Conservation (phyloP, 2,113 vertebrate genomes). For the Callionymus lyra region DNA sequence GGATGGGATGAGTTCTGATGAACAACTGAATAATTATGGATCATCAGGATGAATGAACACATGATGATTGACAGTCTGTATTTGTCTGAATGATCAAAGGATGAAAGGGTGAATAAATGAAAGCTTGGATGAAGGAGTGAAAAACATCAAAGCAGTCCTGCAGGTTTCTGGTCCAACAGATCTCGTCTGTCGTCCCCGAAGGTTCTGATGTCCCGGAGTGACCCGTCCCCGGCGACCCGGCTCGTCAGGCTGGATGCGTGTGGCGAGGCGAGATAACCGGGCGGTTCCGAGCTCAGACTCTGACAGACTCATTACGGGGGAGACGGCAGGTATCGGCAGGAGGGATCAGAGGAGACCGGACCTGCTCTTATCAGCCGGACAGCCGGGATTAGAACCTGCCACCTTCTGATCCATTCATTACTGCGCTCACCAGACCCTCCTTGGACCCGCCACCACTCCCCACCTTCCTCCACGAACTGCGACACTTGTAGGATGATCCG, state of each 20-base stretch:
- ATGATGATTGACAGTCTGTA: too few relatives aligned
- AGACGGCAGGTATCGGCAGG: constrained; percentile 51
- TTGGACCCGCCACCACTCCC: too few relatives aligned
- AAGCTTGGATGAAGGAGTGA: too few relatives aligned
- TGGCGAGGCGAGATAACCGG: constrained; percentile 65
- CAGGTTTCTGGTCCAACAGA: too few relatives aligned
- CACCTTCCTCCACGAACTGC: too few relatives aligned
- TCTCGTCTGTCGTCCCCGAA: constrained; percentile 42
- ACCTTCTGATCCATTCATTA: constrained; percentile 70
- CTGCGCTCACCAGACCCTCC: constrained; percentile 53
- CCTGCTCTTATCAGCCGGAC: constrained; percentile 64
- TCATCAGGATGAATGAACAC: too few relatives aligned
- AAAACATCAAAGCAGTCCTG: too few relatives aligned
- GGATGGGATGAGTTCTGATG: too few relatives aligned
- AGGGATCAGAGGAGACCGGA: constrained; percentile 61
- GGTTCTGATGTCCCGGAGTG: constrained; percentile 56
- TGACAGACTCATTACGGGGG: constrained; percentile 72
- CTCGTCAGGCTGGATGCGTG: constrained; percentile 57
- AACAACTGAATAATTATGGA: too few relatives aligned
- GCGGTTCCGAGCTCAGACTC: constrained; percentile 52
- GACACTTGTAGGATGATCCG: too few relatives aligned
- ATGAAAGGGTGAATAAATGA: too few relatives aligned
- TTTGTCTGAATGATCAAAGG: too few relatives aligned
- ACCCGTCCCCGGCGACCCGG: constrained; percentile 31
- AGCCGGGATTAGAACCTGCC: constrained; percentile 69